Evolutionary conservation across 2,113 vertebrate species (phyloP).

Genomic region (Pycnonotus jocosus): DNA sequence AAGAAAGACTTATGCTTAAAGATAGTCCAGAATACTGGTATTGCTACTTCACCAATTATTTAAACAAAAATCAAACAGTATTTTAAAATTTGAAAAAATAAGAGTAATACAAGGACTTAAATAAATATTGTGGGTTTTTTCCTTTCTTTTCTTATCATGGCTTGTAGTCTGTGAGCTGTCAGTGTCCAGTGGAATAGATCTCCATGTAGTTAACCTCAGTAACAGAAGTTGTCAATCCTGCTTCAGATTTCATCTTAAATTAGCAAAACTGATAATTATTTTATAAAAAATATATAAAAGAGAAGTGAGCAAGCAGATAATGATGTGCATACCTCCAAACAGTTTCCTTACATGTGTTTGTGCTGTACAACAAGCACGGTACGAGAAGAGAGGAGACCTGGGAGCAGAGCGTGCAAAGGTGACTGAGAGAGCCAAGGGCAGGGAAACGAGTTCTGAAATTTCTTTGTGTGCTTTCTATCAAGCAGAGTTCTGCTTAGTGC

Average conservation of each 20-base stretch:
- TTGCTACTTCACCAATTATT: not conserved
- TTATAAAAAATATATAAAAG: not conserved
- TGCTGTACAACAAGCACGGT: not conserved
- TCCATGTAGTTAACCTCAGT: not conserved
- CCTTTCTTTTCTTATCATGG: not conserved
- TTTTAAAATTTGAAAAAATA: not conserved
- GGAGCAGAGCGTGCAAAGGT: not conserved
- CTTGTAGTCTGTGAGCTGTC: not conserved
- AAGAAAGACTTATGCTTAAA: not conserved
- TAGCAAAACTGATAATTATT: not conserved
- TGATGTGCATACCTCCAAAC: not conserved
- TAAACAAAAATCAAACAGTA: not conserved
- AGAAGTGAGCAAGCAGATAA: not conserved
- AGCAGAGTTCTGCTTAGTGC: not conserved
- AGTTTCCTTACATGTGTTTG: not conserved
- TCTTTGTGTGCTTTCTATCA: constrained; percentile 11
- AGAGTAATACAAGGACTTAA: not conserved
- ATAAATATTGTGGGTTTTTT: not conserved
- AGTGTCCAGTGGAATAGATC: not conserved
- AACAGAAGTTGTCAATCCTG: not conserved
- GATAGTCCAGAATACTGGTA: not conserved
- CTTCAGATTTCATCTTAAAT: not conserved
- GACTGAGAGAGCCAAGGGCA: not conserved
- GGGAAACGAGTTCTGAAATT: not conserved
- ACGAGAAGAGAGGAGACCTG: not conserved